Evolutionary conservation across 1,140 invertebrate species (phyloP), one percentile per base, ranked within the genome.

Genomic region (Bemisia tabaci): DNA sequence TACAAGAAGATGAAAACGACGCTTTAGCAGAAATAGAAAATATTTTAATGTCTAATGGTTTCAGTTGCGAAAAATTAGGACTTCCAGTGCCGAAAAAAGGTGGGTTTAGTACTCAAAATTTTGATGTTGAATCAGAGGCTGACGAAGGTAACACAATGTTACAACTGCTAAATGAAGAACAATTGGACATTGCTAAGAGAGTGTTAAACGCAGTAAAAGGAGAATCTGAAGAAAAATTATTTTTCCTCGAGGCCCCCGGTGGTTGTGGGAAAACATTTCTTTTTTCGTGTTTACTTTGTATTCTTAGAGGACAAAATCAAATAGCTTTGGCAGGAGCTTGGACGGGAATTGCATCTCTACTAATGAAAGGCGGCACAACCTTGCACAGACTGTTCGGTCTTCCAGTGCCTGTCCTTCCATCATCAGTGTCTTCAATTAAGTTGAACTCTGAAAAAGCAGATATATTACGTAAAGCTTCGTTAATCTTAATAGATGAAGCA

Each of bases 241-340:
- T 69, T 66, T 76, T 74, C 65, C 33, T 75, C 2, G 71, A 74
- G 67, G 73, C 71, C 12, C 73, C 74, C 24, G 75, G 74, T 24
- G 74, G 75, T 22, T 73, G 71, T 26, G 71, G 72, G 21, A 74
- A 76, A 71, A 75, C 63, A 0, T 68, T 64, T 48, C 9, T 68
- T 25, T 66, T 66, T 22, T 73, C 68, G 60, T 61, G 59, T 2
- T 22, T 75, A 17, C 67, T 72, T 12, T 25, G 67, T 60, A 24
- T 67, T n/a, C 9, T 73, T 0, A 62, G 58, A 12, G 27, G 48
- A 59, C 2, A 65, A 21, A 27, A 68, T 62, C n/a, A 60, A 0
- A 61, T 21, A 59, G 67, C 62, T 60, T 61, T 69, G 26, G 17
- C 64, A 17, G 66, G 72, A 21, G 73, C 72, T n/a, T 75, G 62